Conservation (phyloP, 2,797 vertebrate species). For the Poeciliopsis turneri region DNA sequence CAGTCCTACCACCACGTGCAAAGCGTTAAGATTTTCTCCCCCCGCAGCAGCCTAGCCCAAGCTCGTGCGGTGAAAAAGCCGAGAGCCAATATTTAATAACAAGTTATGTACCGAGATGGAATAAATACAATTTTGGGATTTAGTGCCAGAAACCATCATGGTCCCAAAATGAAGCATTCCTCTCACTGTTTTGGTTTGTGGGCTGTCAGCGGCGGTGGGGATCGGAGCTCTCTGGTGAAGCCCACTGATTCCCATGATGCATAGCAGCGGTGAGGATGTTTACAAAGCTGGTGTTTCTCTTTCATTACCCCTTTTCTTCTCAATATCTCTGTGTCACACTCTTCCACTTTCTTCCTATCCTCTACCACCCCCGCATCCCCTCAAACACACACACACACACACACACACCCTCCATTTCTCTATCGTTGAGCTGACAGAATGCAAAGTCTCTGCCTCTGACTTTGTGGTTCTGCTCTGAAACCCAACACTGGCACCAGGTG, state of each 20-base stretch:
- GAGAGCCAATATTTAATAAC: conserved; percentile 60
- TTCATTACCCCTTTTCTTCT: conserved; percentile 32
- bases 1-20: conserved; percentile 37
- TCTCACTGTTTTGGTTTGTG: conserved; percentile 59
- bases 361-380: not conserved
- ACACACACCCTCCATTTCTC: not conserved
- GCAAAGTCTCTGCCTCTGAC: conserved; percentile 42
- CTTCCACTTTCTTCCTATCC: conserved; percentile 8
- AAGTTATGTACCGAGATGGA: conserved; percentile 52
- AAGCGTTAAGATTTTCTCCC: conserved; percentile 38
- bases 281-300: conserved; percentile 42
- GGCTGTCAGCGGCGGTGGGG: conserved; percentile 59
- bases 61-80: conserved; percentile 44
- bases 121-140: conserved; percentile 58
- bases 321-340: conserved; percentile 26
- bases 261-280: conserved; percentile 38
- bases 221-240: conserved; percentile 48
- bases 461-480: conserved; percentile 70
- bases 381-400: too few species aligned
- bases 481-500: conserved; percentile 76
- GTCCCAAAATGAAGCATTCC: conserved; percentile 42
- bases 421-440: conserved; percentile 18
- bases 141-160: conserved; percentile 50
- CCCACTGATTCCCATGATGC: conserved; percentile 51
- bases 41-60: conserved; percentile 29